Conservation (phyloP, 2,888 invertebrate genomes). For the Coenonympha glycerion region DNA sequence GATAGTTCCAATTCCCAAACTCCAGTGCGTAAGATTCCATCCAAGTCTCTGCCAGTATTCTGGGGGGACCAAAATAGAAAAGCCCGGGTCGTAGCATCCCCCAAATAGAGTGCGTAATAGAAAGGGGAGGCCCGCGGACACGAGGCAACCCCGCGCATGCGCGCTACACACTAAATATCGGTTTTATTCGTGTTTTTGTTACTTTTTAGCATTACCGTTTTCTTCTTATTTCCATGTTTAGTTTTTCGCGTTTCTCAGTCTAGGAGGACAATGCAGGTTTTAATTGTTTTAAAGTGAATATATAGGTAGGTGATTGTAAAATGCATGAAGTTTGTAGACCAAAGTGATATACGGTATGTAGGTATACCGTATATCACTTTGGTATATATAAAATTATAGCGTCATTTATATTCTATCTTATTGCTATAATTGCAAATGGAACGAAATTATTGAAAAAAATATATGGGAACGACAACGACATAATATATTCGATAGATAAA, state of each 20-base stretch:
- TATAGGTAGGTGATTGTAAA: too few relatives aligned
- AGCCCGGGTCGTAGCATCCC: conserved; percentile 66
- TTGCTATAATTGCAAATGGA: too few relatives aligned
- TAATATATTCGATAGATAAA: too few relatives aligned
- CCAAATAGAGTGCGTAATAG: conserved; percentile 74
- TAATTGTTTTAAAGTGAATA: neutral
- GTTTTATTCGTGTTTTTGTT: conserved; percentile 68
- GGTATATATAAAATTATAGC: too few relatives aligned
- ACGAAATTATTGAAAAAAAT: too few relatives aligned
- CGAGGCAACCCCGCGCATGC: conserved; percentile 65
- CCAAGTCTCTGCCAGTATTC: conserved; percentile 51
- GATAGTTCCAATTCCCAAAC: neutral
- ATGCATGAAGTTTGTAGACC: too few relatives aligned
- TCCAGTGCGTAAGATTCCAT: conserved; percentile 44
- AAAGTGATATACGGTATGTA: too few relatives aligned
- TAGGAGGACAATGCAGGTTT: conserved; percentile 12
- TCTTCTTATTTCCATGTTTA: conserved; percentile 28
- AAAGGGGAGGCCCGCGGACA: conserved; percentile 63
- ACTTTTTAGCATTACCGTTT: conserved; percentile 41
- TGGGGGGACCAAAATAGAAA: conserved; percentile 70
- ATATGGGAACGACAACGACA: too few relatives aligned
- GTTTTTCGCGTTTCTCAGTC: conserved; percentile 14
- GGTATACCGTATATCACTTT: too few relatives aligned
- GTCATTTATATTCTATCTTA: too few relatives aligned
- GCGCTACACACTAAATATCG: conserved; percentile 57